phyloP scores from a whole-genome alignment of 2,888 invertebrate genomes.

The Stenodema calcarata region DNA sequence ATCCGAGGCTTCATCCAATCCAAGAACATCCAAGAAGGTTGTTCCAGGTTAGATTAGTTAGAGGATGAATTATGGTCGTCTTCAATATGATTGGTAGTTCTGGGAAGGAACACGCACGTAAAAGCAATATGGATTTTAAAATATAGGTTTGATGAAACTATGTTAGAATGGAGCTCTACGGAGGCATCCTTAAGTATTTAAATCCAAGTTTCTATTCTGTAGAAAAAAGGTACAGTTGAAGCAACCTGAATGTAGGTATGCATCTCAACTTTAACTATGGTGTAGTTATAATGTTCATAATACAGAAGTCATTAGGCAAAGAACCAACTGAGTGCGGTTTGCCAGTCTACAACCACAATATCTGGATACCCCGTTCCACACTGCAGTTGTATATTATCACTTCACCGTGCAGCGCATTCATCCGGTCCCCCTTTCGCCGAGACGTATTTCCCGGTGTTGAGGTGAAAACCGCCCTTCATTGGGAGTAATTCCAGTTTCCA shows the following conservation, averaged over 20 bases:
- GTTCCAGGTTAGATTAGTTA: not conserved
- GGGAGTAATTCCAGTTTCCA: not conserved
- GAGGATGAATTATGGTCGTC: not conserved
- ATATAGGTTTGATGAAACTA: too few relatives aligned
- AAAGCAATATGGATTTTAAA: too few relatives aligned
- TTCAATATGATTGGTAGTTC: not conserved
- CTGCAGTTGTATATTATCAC: not conserved
- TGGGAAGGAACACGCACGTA: too few relatives aligned
- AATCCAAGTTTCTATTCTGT: too few relatives aligned
- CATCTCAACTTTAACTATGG: too few relatives aligned
- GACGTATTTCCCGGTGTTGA: not conserved
- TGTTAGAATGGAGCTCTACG: too few relatives aligned
- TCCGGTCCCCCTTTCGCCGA: not conserved
- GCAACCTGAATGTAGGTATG: too few relatives aligned
- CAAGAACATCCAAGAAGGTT: too few relatives aligned
- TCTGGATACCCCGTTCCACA: not conserved
- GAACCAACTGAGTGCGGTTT: not conserved
- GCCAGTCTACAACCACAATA: not conserved
- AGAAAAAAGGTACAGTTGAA: too few relatives aligned
- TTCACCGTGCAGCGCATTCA: not conserved
- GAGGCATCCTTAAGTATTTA: too few relatives aligned
- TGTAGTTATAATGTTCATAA: not conserved
- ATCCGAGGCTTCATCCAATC: not conserved
- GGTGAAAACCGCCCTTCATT: not conserved
- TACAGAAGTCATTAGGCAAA: not conserved